Percentiles rank a stretch among this genome's conserved stretches.
Evolutionary conservation across 2,888 invertebrate genomes (phyloP).

Genomic region (Drosophila paranaensis): DNA sequence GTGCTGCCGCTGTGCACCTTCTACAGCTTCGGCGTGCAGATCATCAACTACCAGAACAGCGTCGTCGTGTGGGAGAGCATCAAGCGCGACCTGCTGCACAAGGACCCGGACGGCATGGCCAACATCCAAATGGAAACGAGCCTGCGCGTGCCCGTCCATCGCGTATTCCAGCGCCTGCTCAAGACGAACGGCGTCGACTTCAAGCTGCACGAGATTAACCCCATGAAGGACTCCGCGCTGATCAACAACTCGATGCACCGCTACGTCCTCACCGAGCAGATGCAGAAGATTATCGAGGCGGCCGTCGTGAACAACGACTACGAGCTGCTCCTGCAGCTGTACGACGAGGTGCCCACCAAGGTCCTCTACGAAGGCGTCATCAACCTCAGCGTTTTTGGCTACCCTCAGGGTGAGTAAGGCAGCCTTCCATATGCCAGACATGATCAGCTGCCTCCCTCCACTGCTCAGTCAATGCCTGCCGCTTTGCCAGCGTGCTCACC

Average conservation of each 20-base stretch:
- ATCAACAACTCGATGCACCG: conserved; percentile 78
- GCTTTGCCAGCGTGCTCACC: conserved; percentile 46
- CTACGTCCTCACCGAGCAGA: conserved; percentile 61
- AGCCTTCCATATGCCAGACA: too few relatives aligned
- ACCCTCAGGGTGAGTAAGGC: conserved; percentile 64
- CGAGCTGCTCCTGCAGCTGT: conserved; percentile 69
- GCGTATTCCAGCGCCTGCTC: conserved; percentile 52
- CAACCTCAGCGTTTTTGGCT: conserved; percentile 71
- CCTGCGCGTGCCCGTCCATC: conserved; percentile 43
- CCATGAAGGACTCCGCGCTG: conserved; percentile 55
- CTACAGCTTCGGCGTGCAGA: conserved; percentile 49
- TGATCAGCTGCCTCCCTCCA: too few relatives aligned
- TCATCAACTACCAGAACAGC: conserved; percentile 51
- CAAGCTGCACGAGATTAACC: conserved; percentile 44
- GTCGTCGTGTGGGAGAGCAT: conserved; percentile 65
- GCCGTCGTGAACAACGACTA: conserved; percentile 55
- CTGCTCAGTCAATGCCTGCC: conserved; percentile 52
- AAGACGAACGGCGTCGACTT: conserved; percentile 57
- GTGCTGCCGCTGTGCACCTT: conserved; percentile 64
- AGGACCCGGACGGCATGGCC: conserved; percentile 26
- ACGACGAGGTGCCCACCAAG: conserved; percentile 42
- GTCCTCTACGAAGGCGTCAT: conserved; percentile 68
- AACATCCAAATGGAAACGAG: conserved; percentile 58
- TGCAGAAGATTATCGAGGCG: conserved; percentile 63
- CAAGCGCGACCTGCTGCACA: conserved; percentile 52